Conservation (phyloP, 2,797 vertebrate species). For the Borostomias antarcticus region DNA sequence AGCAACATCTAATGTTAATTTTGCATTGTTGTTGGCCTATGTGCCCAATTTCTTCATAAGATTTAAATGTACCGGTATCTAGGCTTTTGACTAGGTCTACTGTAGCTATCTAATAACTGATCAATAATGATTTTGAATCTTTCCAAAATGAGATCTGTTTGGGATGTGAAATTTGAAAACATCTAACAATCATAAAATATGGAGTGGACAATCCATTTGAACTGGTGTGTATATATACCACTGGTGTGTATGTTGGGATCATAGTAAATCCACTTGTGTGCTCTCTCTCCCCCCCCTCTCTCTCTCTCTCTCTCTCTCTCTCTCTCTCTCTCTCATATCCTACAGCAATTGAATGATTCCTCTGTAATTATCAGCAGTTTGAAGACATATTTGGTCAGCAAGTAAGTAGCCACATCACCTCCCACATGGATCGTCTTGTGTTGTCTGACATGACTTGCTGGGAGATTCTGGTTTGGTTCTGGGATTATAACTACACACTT, state of each 20-base stretch:
- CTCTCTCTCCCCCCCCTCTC: slow-evolving; percentile 4
- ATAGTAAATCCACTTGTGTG: slow-evolving; percentile 1
- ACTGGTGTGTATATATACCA: too few relatives aligned
- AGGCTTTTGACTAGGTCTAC: too few relatives aligned
- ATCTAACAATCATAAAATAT: too few relatives aligned
- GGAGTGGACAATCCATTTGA: too few relatives aligned
- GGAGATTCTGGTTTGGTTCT: neutral
- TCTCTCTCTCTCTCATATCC: neutral
- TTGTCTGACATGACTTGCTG: neutral
- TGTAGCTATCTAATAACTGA: too few relatives aligned
- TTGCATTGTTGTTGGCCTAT: too few relatives aligned
- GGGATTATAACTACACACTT: neutral
- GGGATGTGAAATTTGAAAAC: too few relatives aligned
- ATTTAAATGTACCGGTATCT: too few relatives aligned
- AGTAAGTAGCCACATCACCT: slow-evolving; percentile 70
- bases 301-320: slow-evolving; percentile 2
- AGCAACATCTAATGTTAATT: too few relatives aligned
- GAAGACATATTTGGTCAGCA: slow-evolving; percentile 85
- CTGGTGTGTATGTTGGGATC: neutral
- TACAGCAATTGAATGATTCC: slow-evolving; percentile 94
- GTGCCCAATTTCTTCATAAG: too few relatives aligned
- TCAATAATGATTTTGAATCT: too few relatives aligned
- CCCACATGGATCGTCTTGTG: neutral
- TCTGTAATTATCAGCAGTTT: slow-evolving; percentile 94
- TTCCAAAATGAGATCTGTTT: too few relatives aligned